Base-by-base conservation (phyloP, 2,888 invertebrate species). In the Cheilosia variabilis region DNA sequence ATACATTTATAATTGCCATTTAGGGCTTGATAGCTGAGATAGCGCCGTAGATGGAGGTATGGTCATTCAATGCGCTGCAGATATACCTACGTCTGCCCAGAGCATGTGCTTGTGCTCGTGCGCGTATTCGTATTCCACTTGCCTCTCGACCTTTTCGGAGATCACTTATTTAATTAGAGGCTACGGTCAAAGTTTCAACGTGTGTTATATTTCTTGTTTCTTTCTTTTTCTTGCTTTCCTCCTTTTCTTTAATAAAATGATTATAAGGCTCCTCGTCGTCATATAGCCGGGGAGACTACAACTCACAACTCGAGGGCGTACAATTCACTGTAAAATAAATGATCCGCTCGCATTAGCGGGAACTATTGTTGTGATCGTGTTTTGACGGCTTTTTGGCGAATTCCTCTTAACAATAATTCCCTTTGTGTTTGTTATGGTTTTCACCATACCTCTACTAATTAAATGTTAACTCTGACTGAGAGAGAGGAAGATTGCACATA, bases 1-100 rank as follows among this genome's bases (percentile, higher is more conserved):
- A 86, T 86, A 86, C 86, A 81, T 80, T 76, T 81, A 86, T 86
- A 86, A 86, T 86, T 86, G 81, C 86, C 81, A 72, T 86, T 81
- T 72, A 76, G 55, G 80, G 37, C 76, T 50, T 72, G 77, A 83
- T 83, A 79, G 78, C 50, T 15, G 17, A 47, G 76, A 81, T 76
- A 81, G 81, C 62, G 71, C 71, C 77, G 53, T 68, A 37, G 55
- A 57, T 57, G 34, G 66, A 62, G 75, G 47, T 71, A 31, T 57
- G 15, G 43, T 45, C 41, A 34, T 27, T 10, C 22, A 27, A 27
- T 7, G 15, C 31, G 60, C 50, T 58, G 47, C 13, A 31, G 10
- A 27, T 9, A 22, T 24, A n/a, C n/a, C n/a, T n/a, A 19, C 71
- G 31, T 37, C 17, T 43, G 53, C n/a, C 34, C 55, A 43, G 17